Percentiles rank a stretch among this genome's conserved stretches.
These are phyloP conservation scores for Macrophya annulata DNA, from an alignment of 2,888 invertebrate genomes.

Conservation along the genomic window DNA sequence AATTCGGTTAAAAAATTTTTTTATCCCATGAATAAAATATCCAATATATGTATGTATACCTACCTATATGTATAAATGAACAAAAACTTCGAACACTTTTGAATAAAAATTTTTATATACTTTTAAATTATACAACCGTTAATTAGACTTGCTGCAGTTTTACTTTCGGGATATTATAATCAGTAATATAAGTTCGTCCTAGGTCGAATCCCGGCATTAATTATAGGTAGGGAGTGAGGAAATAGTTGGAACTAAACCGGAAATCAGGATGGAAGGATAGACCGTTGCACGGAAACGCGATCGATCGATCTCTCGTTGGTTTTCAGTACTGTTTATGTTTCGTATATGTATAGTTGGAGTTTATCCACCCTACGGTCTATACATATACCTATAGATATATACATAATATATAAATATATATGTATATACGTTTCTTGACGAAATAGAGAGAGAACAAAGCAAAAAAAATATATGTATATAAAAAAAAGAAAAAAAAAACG, in stretches of 20 bases:
- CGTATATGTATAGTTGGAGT: constrained; percentile 11
- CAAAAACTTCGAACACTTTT: neutral
- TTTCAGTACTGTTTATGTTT: constrained; percentile 2
- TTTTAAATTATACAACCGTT: neutral
- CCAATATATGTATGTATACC: no score
- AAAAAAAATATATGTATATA: no score
- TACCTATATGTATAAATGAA: neutral
- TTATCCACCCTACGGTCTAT: neutral
- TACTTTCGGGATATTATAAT: neutral
- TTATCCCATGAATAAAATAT: neutral
- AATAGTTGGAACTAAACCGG: constrained; percentile 14
- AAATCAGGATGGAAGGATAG: constrained; percentile 31
- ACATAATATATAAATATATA: neutral
- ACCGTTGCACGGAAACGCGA: constrained; percentile 20
- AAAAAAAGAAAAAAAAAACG: neutral
- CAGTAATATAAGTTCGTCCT: neutral
- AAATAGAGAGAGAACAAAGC: neutral
- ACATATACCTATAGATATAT: neutral
- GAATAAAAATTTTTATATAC: neutral
- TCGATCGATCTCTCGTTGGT: constrained; percentile 31
- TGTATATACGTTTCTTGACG: neutral
- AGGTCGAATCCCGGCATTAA: neutral
- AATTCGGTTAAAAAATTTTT: neutral
- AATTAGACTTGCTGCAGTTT: neutral
- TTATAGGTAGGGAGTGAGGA: neutral